phyloP scores from a whole-genome alignment of 2,113 vertebrate species.

The Eudorcas thomsonii region DNA sequence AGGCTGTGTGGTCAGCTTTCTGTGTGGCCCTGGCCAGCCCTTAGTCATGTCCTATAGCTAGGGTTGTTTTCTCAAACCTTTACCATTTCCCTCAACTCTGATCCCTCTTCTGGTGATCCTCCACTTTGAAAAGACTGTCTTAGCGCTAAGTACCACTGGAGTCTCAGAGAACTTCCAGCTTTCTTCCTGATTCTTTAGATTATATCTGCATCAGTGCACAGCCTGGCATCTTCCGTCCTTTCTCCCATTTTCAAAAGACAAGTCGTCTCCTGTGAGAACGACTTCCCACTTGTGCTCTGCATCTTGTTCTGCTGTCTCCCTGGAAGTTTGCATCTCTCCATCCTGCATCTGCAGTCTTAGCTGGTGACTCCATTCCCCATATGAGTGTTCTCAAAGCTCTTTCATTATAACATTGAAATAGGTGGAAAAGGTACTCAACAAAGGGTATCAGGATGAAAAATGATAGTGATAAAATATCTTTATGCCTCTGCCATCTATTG shows the following conservation, averaged over 20 bases:
- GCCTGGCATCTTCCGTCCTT: rapidly evolving
- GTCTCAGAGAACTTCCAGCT: neutral
- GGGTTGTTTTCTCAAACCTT: neutral
- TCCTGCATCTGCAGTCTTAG: too few relatives aligned
- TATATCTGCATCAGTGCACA: rapidly evolving
- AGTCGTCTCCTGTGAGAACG: neutral
- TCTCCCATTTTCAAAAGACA: neutral
- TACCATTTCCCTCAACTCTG: neutral
- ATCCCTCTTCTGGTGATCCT: neutral
- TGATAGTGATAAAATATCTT: too few relatives aligned
- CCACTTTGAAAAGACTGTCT: neutral
- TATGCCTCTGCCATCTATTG: neutral
- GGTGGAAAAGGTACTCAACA: neutral
- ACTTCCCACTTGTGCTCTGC: rapidly evolving
- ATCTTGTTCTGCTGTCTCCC: neutral
- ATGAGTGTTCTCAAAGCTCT: neutral
- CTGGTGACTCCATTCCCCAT: neutral
- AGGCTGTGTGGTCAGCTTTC: neutral
- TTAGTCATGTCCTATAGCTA: neutral
- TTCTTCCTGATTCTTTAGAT: neutral
- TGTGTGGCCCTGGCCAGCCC: neutral
- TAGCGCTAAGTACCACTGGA: rapidly evolving
- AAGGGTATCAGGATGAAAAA: neutral
- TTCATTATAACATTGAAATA: neutral
- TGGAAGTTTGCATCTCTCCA: rapidly evolving